Base-by-base conservation (phyloP, 2,797 vertebrate genomes). In the Pristis pectinata region DNA sequence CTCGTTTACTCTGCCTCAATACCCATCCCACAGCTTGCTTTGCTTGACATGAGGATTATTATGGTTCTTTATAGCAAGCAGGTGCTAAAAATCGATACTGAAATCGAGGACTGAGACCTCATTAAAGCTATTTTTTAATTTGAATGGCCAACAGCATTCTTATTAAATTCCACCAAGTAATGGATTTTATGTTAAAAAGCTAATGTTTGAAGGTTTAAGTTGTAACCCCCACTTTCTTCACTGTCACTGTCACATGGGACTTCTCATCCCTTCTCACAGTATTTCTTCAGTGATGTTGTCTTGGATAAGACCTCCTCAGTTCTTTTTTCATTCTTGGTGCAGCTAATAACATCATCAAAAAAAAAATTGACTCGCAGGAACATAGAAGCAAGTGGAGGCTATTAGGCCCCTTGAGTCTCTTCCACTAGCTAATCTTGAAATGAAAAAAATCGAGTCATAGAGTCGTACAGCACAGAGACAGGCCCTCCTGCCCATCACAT, bases 161-260 rank as follows among this genome's bases (percentile, higher is more conserved):
- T 61, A 61, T 91, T 91, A 67, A 41, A 91, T 91, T 91, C 19
- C 61, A 41, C 15, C n/a, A 91, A 91, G 61, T 37, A 67, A 91
- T 91, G 4, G 61, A 67, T 22, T 24, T 41, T 37, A 41, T 24
- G 61, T 41, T 67, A 27, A 41, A n/a, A 91, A 67, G 61, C 19
- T 91, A 91, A 91, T 24, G 1, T 37, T 91, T 91, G 87, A 41
- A 91, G 8, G 61, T 67, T 91, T 91, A 91, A 91, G 22, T 91
- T 19, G 0, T 22, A 91, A 91, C 6, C 19, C n/a, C 2, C n/a
- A 41, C 6, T 37, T 37, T 15, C 34, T 64, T 89, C 13, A 61
- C 30, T 19, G 83, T 87, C 30, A n/a, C 56, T 8, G 30, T 87
- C 30, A 59, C 83, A 19, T 37, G 56, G 17, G 85, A 10, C 61